A percentile compares a stretch with the other conserved stretches of the same genome.
Evolutionary conservation across 2,797 vertebrate species (phyloP).

Genomic region (Champsocephalus esox): DNA sequence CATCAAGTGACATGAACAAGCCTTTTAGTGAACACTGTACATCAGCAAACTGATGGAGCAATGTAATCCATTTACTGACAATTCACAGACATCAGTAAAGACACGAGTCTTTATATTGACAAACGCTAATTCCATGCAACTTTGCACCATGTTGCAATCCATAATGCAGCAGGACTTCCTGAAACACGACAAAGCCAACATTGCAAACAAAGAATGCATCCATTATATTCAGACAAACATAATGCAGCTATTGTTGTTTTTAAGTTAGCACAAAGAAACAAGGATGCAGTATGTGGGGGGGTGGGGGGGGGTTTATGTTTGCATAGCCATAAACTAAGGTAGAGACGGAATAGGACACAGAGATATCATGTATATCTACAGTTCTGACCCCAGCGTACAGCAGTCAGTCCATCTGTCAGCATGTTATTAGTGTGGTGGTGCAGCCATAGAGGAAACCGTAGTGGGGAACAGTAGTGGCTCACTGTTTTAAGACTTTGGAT

Average conservation of each 20-base stretch:
- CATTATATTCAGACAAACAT: constrained; percentile 76
- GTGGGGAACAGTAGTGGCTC: constrained; percentile 76
- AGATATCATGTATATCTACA: constrained; percentile 73
- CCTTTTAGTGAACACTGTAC: constrained; percentile 62
- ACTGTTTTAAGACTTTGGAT: constrained; percentile 83
- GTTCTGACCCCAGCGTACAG: constrained; percentile 64
- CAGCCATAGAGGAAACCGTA: constrained; percentile 55
- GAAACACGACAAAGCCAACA: constrained; percentile 69
- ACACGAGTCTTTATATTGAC: constrained; percentile 68
- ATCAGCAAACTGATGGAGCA: constrained; percentile 65
- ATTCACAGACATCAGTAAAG: constrained; percentile 71
- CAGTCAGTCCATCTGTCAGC: constrained; percentile 60
- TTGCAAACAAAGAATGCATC: constrained; percentile 70
- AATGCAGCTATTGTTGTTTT: constrained; percentile 72
- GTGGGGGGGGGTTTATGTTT: constrained; percentile 76
- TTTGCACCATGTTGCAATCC: constrained; percentile 67
- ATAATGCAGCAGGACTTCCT: constrained; percentile 56
- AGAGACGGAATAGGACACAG: constrained; percentile 63
- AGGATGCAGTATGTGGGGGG: constrained; percentile 53
- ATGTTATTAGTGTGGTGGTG: constrained; percentile 47
- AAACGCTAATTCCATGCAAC: constrained; percentile 75
- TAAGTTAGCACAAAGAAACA: constrained; percentile 68
- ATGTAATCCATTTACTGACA: constrained; percentile 59
- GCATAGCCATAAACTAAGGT: constrained; percentile 86
- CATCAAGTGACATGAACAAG: constrained; percentile 37